Percentiles rank a stretch among this genome's conserved stretches.
phyloP scores from a whole-genome alignment of 2,888 invertebrate genomes.

The Dynastes maya region DNA sequence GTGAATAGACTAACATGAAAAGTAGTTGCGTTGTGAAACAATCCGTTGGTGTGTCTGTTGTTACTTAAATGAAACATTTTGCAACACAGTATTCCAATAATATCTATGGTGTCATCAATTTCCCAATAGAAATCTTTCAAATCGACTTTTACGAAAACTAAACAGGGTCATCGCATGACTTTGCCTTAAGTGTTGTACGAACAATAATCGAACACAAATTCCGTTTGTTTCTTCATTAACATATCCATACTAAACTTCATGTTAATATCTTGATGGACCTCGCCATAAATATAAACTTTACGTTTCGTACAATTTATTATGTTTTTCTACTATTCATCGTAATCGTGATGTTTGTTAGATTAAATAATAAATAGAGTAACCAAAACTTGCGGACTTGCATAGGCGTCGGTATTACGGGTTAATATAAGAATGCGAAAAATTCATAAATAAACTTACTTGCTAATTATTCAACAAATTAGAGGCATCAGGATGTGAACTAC shows the following conservation, averaged over 20 bases:
- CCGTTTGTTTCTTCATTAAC: slow-evolving; percentile 12
- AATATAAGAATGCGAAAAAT: no score
- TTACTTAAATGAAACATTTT: slow-evolving; percentile 18
- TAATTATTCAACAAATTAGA: no score
- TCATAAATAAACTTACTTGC: no score
- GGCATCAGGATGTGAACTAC: no score
- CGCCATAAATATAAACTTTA: not conserved
- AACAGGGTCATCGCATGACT: slow-evolving; percentile 4
- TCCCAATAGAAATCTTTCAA: slow-evolving; percentile 21
- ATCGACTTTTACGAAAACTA: slow-evolving; percentile 31
- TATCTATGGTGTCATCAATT: slow-evolving; percentile 26
- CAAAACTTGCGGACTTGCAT: no score
- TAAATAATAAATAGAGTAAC: no score
- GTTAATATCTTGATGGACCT: not conserved
- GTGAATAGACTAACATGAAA: no score
- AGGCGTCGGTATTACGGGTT: no score
- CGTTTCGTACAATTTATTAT: not conserved
- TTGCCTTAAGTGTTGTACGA: slow-evolving; percentile 4
- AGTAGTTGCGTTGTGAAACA: no score
- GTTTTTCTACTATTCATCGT: no score
- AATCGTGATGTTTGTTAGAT: no score
- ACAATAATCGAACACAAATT: not conserved
- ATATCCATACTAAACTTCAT: slow-evolving; percentile 4
- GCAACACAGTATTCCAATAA: slow-evolving; percentile 6
- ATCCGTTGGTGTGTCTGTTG: not conserved